A percentile compares a stretch with the other conserved stretches of the same genome.
Conservation (phyloP, 2,888 invertebrate species). For the Caenorhabditis wallacei region DNA sequence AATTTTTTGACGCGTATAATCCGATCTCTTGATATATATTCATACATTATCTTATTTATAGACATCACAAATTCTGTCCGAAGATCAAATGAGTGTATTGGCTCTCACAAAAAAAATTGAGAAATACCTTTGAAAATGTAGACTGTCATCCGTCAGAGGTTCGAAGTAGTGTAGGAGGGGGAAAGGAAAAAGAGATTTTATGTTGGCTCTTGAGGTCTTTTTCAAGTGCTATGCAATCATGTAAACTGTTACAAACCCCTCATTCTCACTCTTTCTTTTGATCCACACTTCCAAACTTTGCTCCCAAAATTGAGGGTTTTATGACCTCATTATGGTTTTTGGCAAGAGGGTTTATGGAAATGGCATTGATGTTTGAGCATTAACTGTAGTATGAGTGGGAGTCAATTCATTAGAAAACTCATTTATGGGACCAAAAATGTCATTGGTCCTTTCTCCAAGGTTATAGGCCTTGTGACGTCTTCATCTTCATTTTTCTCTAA, state of each 20-base stretch:
- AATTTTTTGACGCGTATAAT: slow-evolving; percentile 35
- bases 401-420: too few relatives aligned
- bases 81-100: slow-evolving; percentile 19
- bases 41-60: slow-evolving; percentile 4
- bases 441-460: too few relatives aligned
- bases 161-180: slow-evolving; percentile 24
- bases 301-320: slow-evolving; percentile 28
- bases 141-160: slow-evolving; percentile 14
- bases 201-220: slow-evolving; percentile 56
- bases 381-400: not conserved
- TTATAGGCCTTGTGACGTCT: slow-evolving; percentile 21
- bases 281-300: slow-evolving; percentile 37
- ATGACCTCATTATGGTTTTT: slow-evolving; percentile 15
- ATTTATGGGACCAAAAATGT: too few relatives aligned
- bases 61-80: slow-evolving; percentile 6
- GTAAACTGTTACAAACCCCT: slow-evolving; percentile 61
- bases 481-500: slow-evolving; percentile 6
- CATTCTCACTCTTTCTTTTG: slow-evolving; percentile 38
- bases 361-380: not conserved
- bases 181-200: slow-evolving; percentile 13
- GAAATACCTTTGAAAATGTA: slow-evolving; percentile 10
- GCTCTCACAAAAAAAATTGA: not conserved
- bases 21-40: not conserved
- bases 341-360: not conserved
- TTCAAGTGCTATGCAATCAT: slow-evolving; percentile 59